A percentile compares a stretch with the other conserved stretches of the same genome.
Evolutionary conservation across 2,797 vertebrate genomes (phyloP).

Genomic region (Ptychobarbus kaznakovi): DNA sequence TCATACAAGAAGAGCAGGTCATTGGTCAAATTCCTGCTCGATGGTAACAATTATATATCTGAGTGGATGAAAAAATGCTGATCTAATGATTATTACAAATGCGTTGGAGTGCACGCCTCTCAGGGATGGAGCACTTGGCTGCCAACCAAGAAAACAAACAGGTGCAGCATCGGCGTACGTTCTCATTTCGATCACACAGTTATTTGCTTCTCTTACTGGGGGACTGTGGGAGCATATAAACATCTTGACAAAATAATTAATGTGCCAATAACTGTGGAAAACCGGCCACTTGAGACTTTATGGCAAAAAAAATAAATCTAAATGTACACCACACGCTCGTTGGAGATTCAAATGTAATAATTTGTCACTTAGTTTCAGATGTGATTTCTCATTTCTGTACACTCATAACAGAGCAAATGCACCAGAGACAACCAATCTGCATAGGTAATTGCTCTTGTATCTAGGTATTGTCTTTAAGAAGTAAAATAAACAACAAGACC

Average conservation of each 20-base stretch:
- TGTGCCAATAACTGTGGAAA: conserved; percentile 30
- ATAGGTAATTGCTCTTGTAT: neutral
- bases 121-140: conserved; percentile 36
- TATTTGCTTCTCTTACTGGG: conserved; percentile 35
- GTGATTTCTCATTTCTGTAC: conserved; percentile 20
- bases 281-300: conserved; percentile 6
- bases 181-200: conserved; percentile 33
- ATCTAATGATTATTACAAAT: conserved; percentile 47
- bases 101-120: conserved; percentile 32
- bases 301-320: neutral
- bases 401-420: neutral
- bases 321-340: neutral
- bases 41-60: conserved; percentile 34
- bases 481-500: neutral
- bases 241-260: conserved; percentile 55
- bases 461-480: neutral
- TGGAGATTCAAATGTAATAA: conserved; percentile 12
- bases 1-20: conserved; percentile 37
- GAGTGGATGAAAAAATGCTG: conserved; percentile 32
- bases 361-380: conserved; percentile 1
- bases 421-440: neutral
- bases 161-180: conserved; percentile 18
- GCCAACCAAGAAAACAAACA: conserved; percentile 46
- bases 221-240: conserved; percentile 38
- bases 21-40: conserved; percentile 34